Evolutionary conservation across 2,113 vertebrate species (phyloP), one percentile per base, ranked within the genome.

Genomic region (Junco hyemalis): DNA sequence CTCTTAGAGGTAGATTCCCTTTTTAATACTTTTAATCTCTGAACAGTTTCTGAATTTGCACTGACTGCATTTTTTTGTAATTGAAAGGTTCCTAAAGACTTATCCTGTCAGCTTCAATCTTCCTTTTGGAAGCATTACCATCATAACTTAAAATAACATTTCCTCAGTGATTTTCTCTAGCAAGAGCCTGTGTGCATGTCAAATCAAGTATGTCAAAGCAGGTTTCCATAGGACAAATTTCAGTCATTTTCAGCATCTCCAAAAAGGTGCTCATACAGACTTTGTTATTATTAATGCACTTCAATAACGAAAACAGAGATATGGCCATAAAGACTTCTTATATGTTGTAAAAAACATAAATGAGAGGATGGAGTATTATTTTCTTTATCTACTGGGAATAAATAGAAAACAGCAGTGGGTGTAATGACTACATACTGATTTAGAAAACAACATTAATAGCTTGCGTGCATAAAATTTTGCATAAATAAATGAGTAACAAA

Each of bases 141-240:
- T 90, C 96, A 90, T 96, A 97, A 96, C 85, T 95, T 97, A 97
- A 95, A 84, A 93, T 94, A 96, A 93, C 85, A 94, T 96, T 96
- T 97, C 95, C 96, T 96, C 90, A 64, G 93, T 85, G 88, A 94
- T 96, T 91, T 96, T 95, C 63, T 68, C 76, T 87, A 69, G 59
- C 63, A 92, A 86, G 53, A 86, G 82, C 63, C 93, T 91, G 92
- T 96, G 73, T 97, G 76, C 70, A 64, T 86, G 95, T 97, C 95
- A 96, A 96, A 97, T 95, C 97, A 96, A 94, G 60, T 94, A 95
- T 95, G 95, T 97, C 97, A 97, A 96, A 95, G 96, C 83, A 92
- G 56, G 63, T 95, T 97, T 95, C 96, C 74, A 89, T 95, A 96
- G 81, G 92, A 97, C 97, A 97, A 97, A 98, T 97, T 95, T 95